Base-by-base conservation (phyloP, 2,888 invertebrate genomes). In the Hypolimnas misippus region DNA sequence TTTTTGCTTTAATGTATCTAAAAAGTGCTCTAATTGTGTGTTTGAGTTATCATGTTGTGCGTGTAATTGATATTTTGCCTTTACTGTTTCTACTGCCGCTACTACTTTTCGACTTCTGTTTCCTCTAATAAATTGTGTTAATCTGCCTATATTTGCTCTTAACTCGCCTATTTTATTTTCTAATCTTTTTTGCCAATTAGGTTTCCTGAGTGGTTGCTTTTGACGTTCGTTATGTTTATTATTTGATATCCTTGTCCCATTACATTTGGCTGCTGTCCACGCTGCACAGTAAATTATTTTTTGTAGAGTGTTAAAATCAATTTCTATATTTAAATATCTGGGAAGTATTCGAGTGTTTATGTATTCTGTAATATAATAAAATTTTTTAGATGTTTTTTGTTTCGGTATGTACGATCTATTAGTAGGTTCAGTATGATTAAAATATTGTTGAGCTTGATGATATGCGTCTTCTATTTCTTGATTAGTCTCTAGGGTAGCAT, bases 1-100 rank as follows among this genome's bases (percentile, higher is more conserved):
- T 42, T 62, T 64, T 51, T 67, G 63, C 59, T 67, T 67, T 1
- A 64, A 17, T 0, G 62, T 64, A 50, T 67, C 63, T 16, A 66
- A 29, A 40, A 66, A 61, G 16, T 66, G 55, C 21, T 8, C 4
- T 25, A 50, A 16, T 8, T 52, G 29, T 33, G 21, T 56, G 25
- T 66, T 63, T 5, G 33, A 16, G 31, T 58, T 21, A 53, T 66
- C 66, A 35, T 63, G 33, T 25, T 29, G n/a, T 5, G 63, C n/a
- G 31, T 66, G 66, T 46, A 35, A 40, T 50, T 55, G 57, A 35
- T 58, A 63, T 10, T 56, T 33, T 19, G 17, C 8, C 25, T 44
- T 38, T 12, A 66, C 62, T 8, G 16, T 33, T 17, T 57, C 16
- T 35, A 61, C 38, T n/a, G 12, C 12, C 8, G 8, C 17, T 33